Evolutionary conservation across 2,113 vertebrate species (phyloP).

Genomic region (Callospermophilus lateralis): DNA sequence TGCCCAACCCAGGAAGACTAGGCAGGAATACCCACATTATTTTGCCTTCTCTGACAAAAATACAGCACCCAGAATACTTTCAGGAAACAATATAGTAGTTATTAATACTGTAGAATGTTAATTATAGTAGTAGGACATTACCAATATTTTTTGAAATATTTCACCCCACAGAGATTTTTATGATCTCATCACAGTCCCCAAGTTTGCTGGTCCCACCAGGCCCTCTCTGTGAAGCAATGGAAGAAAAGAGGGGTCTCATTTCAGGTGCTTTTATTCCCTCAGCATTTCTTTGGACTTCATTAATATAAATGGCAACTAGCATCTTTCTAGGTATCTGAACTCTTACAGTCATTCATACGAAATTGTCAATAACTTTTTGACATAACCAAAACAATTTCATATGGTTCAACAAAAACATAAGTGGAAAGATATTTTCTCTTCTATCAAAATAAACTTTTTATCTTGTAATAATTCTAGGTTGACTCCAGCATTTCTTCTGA

Average conservation of each 20-base stretch:
- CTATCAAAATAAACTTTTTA: background rate
- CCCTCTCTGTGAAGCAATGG: background rate
- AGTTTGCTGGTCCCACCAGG: background rate
- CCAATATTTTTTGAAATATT: background rate
- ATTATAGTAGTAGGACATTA: background rate
- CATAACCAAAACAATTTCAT: background rate
- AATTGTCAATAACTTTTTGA: background rate
- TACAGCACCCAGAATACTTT: background rate
- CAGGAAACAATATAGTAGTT: background rate
- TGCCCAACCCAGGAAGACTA: background rate
- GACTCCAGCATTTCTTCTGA: background rate
- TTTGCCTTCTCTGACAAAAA: background rate
- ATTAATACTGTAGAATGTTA: background rate
- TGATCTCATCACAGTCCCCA: no score
- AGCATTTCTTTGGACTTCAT: background rate
- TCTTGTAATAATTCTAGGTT: slow-evolving; percentile 1
- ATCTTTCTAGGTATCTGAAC: background rate
- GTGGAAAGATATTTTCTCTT: background rate
- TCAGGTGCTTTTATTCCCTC: background rate
- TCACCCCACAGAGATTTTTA: background rate
- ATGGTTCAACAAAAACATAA: background rate
- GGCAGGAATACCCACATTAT: background rate
- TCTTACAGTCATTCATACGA: background rate
- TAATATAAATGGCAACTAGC: background rate
- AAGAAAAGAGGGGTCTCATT: background rate